Evolutionary conservation across 2,797 vertebrate species (phyloP).

Genomic region (Pseudochaenichthys georgianus): DNA sequence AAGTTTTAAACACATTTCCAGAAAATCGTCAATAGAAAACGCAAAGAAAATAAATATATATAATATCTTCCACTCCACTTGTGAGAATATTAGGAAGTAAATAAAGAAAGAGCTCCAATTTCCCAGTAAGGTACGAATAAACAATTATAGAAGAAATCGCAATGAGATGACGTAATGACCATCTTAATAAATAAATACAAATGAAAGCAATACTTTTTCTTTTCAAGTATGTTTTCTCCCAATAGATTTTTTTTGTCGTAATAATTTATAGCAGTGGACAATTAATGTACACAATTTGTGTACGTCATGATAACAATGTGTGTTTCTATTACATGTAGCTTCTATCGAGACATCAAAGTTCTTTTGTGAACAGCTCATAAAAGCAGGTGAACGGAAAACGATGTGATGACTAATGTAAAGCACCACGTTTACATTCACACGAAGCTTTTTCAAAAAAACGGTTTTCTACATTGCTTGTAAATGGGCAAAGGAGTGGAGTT

Average conservation of each 20-base stretch:
- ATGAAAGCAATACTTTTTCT: too few species aligned
- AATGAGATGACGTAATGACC: neutral
- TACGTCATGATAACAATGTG: neutral
- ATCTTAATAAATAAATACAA: too few species aligned
- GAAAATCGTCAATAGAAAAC: neutral
- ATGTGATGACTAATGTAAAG: neutral
- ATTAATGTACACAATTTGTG: neutral
- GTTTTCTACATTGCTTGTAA: constrained; percentile 28
- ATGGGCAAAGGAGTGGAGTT: constrained; percentile 43
- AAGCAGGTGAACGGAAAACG: neutral
- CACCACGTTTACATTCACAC: neutral
- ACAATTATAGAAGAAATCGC: neutral
- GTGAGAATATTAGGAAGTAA: neutral
- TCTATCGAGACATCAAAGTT: neutral
- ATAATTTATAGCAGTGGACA: neutral
- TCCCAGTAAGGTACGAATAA: neutral
- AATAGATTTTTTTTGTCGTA: neutral
- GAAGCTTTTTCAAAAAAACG: neutral
- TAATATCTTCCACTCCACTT: neutral
- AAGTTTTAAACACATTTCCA: neutral
- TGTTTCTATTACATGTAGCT: neutral
- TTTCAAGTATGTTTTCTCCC: neutral
- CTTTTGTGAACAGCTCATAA: neutral
- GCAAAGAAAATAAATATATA: neutral
- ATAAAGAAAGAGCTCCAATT: constrained; percentile 3